Conservation (phyloP, 2,888 invertebrate genomes). For the Orgyia antiqua region DNA sequence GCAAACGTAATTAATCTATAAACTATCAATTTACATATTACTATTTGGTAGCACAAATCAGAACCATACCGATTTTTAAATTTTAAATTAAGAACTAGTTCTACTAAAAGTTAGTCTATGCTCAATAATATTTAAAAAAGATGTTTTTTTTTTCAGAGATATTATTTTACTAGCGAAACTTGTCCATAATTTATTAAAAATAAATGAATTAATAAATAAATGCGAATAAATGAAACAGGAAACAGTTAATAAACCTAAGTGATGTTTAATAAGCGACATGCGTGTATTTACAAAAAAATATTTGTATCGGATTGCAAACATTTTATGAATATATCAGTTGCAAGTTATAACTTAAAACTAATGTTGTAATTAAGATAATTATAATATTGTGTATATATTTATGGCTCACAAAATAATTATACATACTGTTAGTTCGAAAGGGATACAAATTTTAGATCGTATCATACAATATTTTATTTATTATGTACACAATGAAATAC, state of each 20-base stretch:
- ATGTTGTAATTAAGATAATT: conserved; percentile 18
- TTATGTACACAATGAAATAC: conserved; percentile 20
- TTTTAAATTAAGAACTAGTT: too few relatives aligned
- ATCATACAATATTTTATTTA: conserved; percentile 16
- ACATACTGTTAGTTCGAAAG: conserved; percentile 13
- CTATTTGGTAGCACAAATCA: conserved; percentile 19
- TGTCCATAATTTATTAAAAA: conserved; percentile 8
- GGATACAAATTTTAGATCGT: conserved; percentile 21
- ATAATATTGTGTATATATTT: conserved; percentile 20
- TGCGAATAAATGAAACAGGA: conserved; percentile 13
- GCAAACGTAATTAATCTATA: conserved; percentile 15
- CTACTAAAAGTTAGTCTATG: too few relatives aligned
- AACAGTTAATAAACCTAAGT: conserved; percentile 20
- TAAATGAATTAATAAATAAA: conserved; percentile 24
- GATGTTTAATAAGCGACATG: conserved; percentile 43
- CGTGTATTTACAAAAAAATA: conserved; percentile 30
- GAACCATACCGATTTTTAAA: too few relatives aligned
- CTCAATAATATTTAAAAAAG: too few relatives aligned
- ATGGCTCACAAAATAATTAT: conserved; percentile 14
- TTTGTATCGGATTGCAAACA: conserved; percentile 18
- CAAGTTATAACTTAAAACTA: conserved; percentile 19
- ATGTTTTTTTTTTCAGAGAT: too few relatives aligned
- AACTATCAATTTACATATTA: conserved; percentile 12
- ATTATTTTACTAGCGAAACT: conserved; percentile 16
- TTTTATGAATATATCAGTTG: conserved; percentile 11